Evolutionary conservation across 2,797 vertebrate genomes (phyloP).

Genomic region (Gymnoscopelus microlampas): DNA sequence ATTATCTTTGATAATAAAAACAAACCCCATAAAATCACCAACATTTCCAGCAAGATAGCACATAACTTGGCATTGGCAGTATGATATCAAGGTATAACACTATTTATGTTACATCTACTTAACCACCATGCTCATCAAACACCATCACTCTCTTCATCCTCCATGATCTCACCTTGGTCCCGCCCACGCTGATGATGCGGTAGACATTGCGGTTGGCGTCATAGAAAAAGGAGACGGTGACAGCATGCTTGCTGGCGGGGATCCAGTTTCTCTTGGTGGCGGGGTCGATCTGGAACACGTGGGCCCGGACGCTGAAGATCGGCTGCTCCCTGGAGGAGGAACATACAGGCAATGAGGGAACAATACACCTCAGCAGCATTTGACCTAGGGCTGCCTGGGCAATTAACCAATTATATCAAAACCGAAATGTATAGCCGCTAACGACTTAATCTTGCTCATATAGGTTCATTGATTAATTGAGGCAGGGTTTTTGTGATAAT

Average conservation of each 20-base stretch:
- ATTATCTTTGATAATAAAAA: no score
- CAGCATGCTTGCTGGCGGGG: constrained; percentile 94
- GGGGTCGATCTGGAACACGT: constrained; percentile 97
- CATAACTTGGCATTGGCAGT: neutral
- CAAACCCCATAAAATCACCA: no score
- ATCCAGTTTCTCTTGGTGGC: constrained; percentile 97
- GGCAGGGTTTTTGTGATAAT: no score
- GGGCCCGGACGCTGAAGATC: constrained; percentile 94
- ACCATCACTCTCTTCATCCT: neutral
- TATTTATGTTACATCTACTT: neutral
- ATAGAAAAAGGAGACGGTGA: constrained; percentile 95
- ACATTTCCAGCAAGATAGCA: no score
- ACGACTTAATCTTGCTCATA: no score
- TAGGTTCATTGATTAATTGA: no score
- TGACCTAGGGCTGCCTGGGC: no score
- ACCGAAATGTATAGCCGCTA: no score
- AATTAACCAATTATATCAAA: no score
- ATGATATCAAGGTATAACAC: neutral
- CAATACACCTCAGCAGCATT: no score
- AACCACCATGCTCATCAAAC: no score
- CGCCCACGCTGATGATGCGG: constrained; percentile 96
- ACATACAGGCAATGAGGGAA: neutral
- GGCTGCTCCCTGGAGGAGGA: constrained; percentile 90
- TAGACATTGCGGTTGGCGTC: constrained; percentile 92
- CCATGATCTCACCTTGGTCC: constrained; percentile 88